These are phyloP conservation scores for Lepisosteus osseus DNA, from an alignment of 2,113 vertebrate species.

Conservation along the genomic window DNA sequence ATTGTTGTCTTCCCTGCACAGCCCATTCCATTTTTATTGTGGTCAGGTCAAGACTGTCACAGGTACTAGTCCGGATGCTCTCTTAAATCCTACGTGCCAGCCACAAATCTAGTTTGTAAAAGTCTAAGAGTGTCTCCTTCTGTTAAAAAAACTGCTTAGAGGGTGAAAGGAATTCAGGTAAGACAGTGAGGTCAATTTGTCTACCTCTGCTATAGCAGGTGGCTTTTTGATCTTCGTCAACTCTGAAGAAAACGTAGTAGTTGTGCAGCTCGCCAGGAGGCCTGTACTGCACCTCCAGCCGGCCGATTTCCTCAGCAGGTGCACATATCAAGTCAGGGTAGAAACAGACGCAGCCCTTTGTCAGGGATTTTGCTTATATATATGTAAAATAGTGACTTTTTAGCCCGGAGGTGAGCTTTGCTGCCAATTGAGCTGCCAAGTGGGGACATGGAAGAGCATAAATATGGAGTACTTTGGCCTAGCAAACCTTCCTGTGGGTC, in stretches of 20 bases:
- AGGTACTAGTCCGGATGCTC: too few relatives aligned
- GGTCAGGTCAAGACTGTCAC: too few relatives aligned
- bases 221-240: conserved; percentile 24
- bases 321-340: conserved; percentile 5
- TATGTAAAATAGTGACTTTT: conserved; percentile 48
- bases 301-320: neutral
- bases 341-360: conserved; percentile 21
- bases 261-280: conserved; percentile 29
- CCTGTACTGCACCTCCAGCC: neutral
- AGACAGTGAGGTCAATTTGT: conserved; percentile 24
- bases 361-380: conserved; percentile 34
- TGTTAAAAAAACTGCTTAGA: conserved; percentile 18
- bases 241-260: conserved; percentile 20
- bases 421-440: conserved; percentile 68
- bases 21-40: too few relatives aligned
- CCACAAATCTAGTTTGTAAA: too few relatives aligned
- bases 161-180: conserved; percentile 44
- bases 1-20: too few relatives aligned
- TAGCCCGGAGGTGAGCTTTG: conserved; percentile 61
- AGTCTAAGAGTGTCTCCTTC: too few relatives aligned
- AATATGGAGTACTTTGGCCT: neutral
- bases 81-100: too few relatives aligned
- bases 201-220: conserved; percentile 26
- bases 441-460: conserved; percentile 29
- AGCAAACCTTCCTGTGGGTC: conserved; percentile 12